Base-by-base conservation (phyloP, 2,113 vertebrate genomes). In the Mugil cephalus region DNA sequence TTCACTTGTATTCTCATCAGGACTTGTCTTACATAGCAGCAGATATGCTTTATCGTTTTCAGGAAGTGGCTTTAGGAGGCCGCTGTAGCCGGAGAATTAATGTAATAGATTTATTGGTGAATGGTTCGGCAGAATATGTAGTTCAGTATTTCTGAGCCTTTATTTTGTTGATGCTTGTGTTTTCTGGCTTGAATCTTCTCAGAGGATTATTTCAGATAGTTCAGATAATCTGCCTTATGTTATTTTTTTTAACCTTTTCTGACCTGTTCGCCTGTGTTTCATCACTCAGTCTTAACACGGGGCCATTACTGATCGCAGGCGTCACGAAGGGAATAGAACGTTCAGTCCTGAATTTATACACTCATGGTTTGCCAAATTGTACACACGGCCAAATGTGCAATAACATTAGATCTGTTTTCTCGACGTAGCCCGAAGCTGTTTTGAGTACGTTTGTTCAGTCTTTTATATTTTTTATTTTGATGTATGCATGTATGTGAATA, bases 291-390 rank as follows among this genome's bases (percentile, higher is more conserved):
- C 71, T 86, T 70, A 79, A 78, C 67, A 40, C 15, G 3, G n/a
- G 70, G 39, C 51, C 35, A 14, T 58, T 14, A 11, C 56, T 18
- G 19, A 80, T 58, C 19, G 12, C 62, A 40, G 64, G 24, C 36
- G 59, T 74, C 52, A 43, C 47, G 48, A 9, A 38, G 43, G 36
- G 46, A 18, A n/a, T 10, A 55, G 35, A 69, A 71, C 34, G 38
- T 40, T 12, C 17, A 64, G 51, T 62, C 35, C 38, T 38, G 65
- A 69, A 13, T 74, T 36, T 51, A 61, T 5, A 61, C 39, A 68
- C 48, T n/a, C 83, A 52, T 73, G 43, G 3, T 88, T 87, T 92
- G 90, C 92, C 90, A 93, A 91, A 89, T 60, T n/a, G 65, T 39
- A 38, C 78, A 66, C 39, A 18, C 69, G 67, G 56, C 69, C 69